Conservation (phyloP, 2,797 vertebrate genomes). For the Coendou prehensilis region DNA sequence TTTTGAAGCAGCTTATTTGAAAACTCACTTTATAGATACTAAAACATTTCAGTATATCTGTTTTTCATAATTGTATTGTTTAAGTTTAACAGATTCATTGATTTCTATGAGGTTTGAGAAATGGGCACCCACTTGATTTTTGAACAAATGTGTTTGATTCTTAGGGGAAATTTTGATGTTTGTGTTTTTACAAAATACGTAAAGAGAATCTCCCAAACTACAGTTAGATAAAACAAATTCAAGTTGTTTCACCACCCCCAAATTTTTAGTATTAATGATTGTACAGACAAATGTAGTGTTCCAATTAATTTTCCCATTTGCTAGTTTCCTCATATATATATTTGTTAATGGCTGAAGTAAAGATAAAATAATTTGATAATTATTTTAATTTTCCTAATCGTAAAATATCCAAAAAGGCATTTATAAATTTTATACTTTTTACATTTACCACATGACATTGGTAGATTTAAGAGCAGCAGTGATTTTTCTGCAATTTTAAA, state of each 20-base stretch:
- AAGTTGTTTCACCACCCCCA: background rate
- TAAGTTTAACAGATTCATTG: background rate
- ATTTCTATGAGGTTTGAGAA: background rate
- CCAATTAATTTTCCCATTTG: background rate
- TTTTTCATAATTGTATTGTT: background rate
- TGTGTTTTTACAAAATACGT: background rate
- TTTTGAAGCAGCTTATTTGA: slow-evolving; percentile 31
- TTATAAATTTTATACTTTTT: background rate
- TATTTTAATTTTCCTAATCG: slow-evolving; percentile 13
- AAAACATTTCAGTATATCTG: background rate
- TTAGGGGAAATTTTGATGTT: background rate
- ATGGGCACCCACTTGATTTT: background rate
- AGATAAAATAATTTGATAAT: slow-evolving; percentile 11
- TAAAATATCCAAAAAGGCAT: background rate
- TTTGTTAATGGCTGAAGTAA: background rate
- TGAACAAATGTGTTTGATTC: background rate
- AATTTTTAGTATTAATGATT: background rate
- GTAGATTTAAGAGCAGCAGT: background rate
- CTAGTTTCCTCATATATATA: background rate
- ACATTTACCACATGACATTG: background rate
- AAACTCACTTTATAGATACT: background rate
- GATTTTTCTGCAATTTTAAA: background rate
- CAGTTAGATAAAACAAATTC: background rate
- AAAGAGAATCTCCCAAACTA: background rate
- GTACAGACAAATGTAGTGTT: background rate